Percentiles rank a stretch among this genome's conserved stretches.
These are phyloP conservation scores for Exephanes ischioxanthus DNA, from an alignment of 2,888 invertebrate genomes.

Conservation along the genomic window DNA sequence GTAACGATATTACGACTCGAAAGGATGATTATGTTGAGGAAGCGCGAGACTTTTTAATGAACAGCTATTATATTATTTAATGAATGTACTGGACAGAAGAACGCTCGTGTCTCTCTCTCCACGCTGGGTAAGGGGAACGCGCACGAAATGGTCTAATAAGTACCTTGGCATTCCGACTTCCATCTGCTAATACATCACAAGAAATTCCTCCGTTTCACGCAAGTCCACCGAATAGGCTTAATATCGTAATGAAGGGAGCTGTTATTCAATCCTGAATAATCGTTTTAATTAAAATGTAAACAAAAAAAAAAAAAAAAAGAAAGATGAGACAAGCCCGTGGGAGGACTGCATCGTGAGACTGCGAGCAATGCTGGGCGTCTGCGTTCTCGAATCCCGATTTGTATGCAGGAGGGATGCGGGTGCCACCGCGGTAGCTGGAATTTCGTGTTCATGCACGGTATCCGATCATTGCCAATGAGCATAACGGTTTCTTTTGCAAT, in stretches of 20 bases:
- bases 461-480: constrained; percentile 63
- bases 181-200: not conserved
- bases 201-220: not conserved
- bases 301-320: not conserved
- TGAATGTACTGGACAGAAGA: not conserved
- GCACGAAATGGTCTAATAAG: not conserved
- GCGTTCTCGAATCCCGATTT: constrained; percentile 53
- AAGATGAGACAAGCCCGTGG: not conserved
- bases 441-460: constrained; percentile 58
- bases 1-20: constrained; percentile 48
- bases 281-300: not conserved
- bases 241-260: not conserved
- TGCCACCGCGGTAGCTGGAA: constrained; percentile 65
- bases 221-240: not conserved
- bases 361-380: not conserved
- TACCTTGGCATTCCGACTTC: not conserved
- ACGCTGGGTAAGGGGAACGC: not conserved
- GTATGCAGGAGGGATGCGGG: constrained; percentile 39
- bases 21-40: constrained; percentile 34
- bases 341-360: not conserved
- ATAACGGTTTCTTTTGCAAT: constrained; percentile 7
- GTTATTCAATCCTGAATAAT: not conserved
- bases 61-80: not conserved
- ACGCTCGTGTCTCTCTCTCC: not conserved
- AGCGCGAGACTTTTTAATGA: constrained; percentile 1